phyloP scores from a whole-genome alignment of 2,888 invertebrate genomes.

The Erebia aethiops region DNA sequence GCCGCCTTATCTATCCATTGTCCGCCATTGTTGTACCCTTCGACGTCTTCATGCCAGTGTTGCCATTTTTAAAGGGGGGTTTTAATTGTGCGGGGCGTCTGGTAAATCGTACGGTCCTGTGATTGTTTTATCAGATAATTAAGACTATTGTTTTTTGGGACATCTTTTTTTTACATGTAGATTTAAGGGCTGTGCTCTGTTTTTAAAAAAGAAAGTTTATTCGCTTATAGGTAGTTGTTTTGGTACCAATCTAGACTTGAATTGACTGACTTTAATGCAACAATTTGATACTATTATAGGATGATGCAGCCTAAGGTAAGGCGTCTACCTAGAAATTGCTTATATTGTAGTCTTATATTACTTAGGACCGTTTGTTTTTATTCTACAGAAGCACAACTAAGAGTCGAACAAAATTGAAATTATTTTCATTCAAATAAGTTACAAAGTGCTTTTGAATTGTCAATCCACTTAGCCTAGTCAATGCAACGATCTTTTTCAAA shows the following conservation, averaged over 20 bases:
- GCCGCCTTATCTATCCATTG: conserved; percentile 68
- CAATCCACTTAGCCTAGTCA: too few relatives aligned
- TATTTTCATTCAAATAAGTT: too few relatives aligned
- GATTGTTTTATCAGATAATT: conserved; percentile 19
- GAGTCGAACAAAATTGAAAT: too few relatives aligned
- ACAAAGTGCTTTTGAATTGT: too few relatives aligned
- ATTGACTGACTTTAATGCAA: too few relatives aligned
- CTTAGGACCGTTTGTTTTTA: too few relatives aligned
- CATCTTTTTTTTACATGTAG: background rate
- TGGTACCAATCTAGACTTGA: background rate
- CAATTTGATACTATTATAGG: too few relatives aligned
- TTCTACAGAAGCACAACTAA: too few relatives aligned
- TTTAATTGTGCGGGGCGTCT: conserved; percentile 37
- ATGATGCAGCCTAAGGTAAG: too few relatives aligned
- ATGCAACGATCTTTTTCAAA: too few relatives aligned
- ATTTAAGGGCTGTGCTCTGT: background rate
- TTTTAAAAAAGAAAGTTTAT: background rate
- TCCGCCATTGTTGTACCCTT: conserved; percentile 66
- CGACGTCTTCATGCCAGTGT: conserved; percentile 67
- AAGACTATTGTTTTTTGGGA: conserved; percentile 16
- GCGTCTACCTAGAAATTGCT: too few relatives aligned
- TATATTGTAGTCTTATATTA: too few relatives aligned
- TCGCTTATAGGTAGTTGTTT: background rate
- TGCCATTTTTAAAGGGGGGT: conserved; percentile 34
- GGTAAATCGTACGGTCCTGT: conserved; percentile 19